Evolutionary conservation across 2,888 invertebrate species (phyloP).

Genomic region (Tanypteryx hageni): DNA sequence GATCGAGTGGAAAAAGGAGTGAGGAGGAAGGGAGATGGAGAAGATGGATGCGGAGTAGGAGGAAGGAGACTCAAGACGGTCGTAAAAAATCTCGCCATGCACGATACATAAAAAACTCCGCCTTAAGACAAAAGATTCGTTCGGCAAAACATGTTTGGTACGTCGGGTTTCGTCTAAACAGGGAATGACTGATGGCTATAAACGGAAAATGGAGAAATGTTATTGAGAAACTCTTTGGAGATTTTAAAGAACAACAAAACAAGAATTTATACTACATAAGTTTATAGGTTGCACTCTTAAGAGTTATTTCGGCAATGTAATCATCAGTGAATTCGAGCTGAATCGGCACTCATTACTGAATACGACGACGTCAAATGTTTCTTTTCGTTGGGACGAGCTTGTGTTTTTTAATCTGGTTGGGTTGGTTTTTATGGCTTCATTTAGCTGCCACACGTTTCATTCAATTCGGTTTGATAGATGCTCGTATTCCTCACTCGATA

Average conservation of each 20-base stretch:
- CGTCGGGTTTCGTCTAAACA: not conserved
- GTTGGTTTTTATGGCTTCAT: too few species aligned
- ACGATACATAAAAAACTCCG: not conserved
- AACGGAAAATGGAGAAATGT: not conserved
- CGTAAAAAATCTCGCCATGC: not conserved
- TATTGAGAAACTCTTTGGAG: not conserved
- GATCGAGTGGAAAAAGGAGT: not conserved
- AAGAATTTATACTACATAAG: not conserved
- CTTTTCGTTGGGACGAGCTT: too few species aligned
- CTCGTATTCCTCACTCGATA: too few species aligned
- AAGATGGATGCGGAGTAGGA: not conserved
- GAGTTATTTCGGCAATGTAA: too few species aligned
- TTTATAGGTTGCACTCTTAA: not conserved
- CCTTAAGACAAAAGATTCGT: not conserved
- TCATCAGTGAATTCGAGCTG: too few species aligned
- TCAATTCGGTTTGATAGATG: too few species aligned
- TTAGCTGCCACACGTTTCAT: too few species aligned
- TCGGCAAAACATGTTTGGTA: not conserved
- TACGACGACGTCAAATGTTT: too few species aligned
- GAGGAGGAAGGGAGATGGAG: not conserved
- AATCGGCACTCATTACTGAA: too few species aligned
- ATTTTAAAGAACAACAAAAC: not conserved
- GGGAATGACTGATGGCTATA: conserved; percentile 1
- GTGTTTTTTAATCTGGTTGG: too few species aligned
- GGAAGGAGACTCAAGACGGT: not conserved